These are phyloP conservation scores for Amaurobius ferox DNA, from an alignment of 2,888 invertebrate genomes.

Conservation along the genomic window DNA sequence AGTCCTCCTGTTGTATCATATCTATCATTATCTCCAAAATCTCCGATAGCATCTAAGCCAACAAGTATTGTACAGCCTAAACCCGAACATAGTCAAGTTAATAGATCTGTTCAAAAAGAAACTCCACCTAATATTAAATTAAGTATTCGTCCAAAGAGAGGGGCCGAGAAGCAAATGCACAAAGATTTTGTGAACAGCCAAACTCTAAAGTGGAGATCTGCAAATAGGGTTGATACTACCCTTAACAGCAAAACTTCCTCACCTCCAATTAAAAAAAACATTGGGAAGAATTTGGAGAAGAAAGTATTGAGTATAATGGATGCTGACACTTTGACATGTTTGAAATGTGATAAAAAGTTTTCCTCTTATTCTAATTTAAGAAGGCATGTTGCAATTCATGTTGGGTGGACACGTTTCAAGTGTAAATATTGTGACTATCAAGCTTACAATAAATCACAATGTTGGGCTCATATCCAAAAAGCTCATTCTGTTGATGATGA, in stretches of 20 bases:
- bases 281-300: conserved; percentile 67
- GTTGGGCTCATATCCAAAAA: conserved; percentile 60
- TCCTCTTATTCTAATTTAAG: conserved; percentile 82
- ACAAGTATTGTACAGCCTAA: not conserved
- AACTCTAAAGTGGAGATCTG: conserved; percentile 66
- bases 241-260: not conserved
- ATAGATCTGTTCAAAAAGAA: not conserved
- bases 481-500: conserved; percentile 37
- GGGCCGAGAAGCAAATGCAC: conserved; percentile 71
- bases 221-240: conserved; percentile 38
- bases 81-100: not conserved
- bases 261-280: conserved; percentile 9
- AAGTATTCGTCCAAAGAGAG: conserved; percentile 71
- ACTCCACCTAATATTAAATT: conserved; percentile 24
- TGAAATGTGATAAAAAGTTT: conserved; percentile 75
- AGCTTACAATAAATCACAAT: conserved; percentile 70
- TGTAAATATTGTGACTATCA: conserved; percentile 83
- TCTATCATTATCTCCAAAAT: conserved; percentile 32
- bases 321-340: conserved; percentile 75
- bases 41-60: not conserved
- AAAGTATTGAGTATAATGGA: conserved; percentile 76
- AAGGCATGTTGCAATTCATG: conserved; percentile 84
- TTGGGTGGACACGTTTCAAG: conserved; percentile 85
- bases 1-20: conserved; percentile 40
- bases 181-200: conserved; percentile 73